A percentile compares a stretch with the other conserved stretches of the same genome.
Conservation (phyloP, 35 echinoderm and acorn worm species). For the Diadema setosum region DNA sequence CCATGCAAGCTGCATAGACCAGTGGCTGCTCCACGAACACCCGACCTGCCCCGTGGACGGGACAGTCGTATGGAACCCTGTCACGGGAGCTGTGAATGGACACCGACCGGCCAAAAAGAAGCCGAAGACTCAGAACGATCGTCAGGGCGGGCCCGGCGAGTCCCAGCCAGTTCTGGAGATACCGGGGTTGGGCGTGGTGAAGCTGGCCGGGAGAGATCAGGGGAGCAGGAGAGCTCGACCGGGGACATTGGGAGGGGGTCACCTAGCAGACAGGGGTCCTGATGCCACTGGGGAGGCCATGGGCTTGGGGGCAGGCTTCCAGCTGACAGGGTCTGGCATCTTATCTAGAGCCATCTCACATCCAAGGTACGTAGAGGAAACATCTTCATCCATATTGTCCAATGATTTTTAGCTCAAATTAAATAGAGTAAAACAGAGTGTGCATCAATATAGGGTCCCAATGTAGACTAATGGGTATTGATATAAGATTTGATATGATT, state of each 20-base stretch:
- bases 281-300: neutral
- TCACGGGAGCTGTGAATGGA: slow-evolving; percentile 16
- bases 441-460: neutral
- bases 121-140: neutral
- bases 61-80: slow-evolving; percentile 75
- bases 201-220: neutral
- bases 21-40: slow-evolving; percentile 87
- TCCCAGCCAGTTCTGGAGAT: slow-evolving; percentile 1
- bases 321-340: slow-evolving; percentile 49
- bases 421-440: neutral
- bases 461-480: neutral
- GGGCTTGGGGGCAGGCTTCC: slow-evolving; percentile 45
- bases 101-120: neutral
- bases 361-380: neutral
- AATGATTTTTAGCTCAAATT: no score
- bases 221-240: neutral
- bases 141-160: neutral
- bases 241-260: neutral
- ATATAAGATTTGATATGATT: no score
- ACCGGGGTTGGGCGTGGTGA: slow-evolving; percentile 54
- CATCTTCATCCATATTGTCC: no score
- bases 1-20: slow-evolving; percentile 82
- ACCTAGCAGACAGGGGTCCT: neutral
- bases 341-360: neutral
- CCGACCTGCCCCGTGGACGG: slow-evolving; percentile 96